phyloP scores from a whole-genome alignment of 2,797 vertebrate genomes.

The Xenops minutus region DNA sequence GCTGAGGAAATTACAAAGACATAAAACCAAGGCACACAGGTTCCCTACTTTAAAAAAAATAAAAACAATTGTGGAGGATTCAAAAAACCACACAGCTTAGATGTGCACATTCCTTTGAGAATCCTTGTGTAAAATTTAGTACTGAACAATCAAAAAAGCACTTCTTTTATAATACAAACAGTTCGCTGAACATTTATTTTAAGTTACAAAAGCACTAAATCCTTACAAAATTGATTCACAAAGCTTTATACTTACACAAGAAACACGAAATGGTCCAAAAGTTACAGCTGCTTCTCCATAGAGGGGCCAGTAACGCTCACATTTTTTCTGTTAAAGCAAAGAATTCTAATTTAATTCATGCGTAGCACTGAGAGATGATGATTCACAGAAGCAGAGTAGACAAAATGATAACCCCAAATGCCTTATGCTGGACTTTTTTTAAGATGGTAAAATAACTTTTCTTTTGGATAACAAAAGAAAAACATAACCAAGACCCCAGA shows the following conservation, averaged over 20 bases:
- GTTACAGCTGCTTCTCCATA: conserved; percentile 85
- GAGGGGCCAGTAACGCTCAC: conserved; percentile 93
- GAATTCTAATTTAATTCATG: background rate
- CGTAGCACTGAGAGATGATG: background rate
- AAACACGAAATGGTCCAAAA: conserved; percentile 93
- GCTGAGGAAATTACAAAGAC: background rate
- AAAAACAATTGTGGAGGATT: accelerated
- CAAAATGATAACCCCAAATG: background rate
- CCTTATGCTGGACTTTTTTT: background rate
- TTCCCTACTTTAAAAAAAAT: background rate
- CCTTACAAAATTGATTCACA: background rate
- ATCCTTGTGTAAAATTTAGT: background rate
- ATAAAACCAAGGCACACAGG: background rate
- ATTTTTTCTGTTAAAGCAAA: conserved; percentile 90
- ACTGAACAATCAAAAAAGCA: background rate
- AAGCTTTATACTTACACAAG: conserved; percentile 87
- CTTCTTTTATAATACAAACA: background rate
- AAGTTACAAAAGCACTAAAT: background rate
- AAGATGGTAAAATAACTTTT: background rate
- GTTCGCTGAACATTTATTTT: background rate
- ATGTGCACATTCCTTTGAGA: background rate
- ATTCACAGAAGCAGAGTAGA: background rate
- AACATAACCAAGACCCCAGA: background rate
- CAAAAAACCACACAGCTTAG: background rate
- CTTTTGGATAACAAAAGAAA: background rate